Base-by-base conservation (phyloP, 2,888 invertebrate genomes). In the Blera fallax region DNA sequence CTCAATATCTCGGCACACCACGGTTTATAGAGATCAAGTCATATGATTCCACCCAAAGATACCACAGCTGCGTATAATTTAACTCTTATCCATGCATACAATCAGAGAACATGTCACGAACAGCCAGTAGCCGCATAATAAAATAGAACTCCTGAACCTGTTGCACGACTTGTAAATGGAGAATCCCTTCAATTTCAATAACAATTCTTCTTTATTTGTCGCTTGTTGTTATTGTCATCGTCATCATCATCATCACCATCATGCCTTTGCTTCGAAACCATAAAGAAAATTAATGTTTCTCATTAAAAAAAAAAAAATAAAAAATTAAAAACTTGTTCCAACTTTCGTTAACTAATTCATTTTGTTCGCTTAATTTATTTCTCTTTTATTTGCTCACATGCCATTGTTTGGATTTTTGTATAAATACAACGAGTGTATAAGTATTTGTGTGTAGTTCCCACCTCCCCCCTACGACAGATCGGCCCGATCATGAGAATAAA, bases 331-430 rank as follows among this genome's bases (percentile, higher is more conserved):
- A 69, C 69, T 60, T 34, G 69, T 77, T 77, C 16, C 60, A 77
- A 69, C 27, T 52, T 69, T 48, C 27, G 48, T 50, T 40, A 67
- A 58, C 67, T 58, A 77, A 77, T 77, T 67, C 67, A 76, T 76
- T 76, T 60, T 50, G 32, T 43, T 69, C 40, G 60, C 32, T 60
- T 45, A 40, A 77, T 77, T 67, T 62, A 69, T 78, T 64, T 74
- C 24, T 11, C 43, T n/a, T 73, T 54, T 77, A 77, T 69, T 77
- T 77, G 60, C 50, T 77, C 60, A 77, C 67, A 77, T 77, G 77
- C 60, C 77, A 77, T 56, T 56, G 76, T 56, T 76, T 48, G 65
- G 56, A 56, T 67, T 50, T 32, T 40, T 60, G 43, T 34, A 24
- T 32, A 45, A 65, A 65, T 43, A 65, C 24, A n/a, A 45, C 56